Evolutionary conservation across 2,113 vertebrate genomes (phyloP).

Genomic region (Microcebus lehilahytsara): DNA sequence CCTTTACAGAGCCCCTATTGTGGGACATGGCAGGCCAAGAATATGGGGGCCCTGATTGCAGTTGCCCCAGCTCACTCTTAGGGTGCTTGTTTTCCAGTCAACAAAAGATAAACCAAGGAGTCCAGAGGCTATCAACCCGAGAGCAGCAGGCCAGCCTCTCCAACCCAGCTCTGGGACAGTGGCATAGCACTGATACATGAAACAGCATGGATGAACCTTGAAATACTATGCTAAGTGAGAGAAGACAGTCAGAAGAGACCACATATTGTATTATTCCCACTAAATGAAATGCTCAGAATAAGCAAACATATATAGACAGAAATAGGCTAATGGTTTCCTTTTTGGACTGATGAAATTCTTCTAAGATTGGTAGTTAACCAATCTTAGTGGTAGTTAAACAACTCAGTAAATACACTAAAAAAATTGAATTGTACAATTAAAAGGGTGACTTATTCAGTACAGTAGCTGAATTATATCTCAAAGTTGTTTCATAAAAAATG

Average conservation of each 20-base stretch:
- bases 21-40: no score
- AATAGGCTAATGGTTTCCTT: background rate
- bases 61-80: background rate
- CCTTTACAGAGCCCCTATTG: accelerated
- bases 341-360: background rate
- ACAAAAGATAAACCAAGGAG: background rate
- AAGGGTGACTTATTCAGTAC: background rate
- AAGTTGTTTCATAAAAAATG: background rate
- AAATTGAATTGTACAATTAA: background rate
- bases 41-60: background rate
- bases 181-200: accelerated
- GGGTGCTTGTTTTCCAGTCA: background rate
- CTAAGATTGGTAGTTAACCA: no score
- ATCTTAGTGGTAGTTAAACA: background rate
- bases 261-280: no score
- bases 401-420: background rate
- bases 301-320: background rate
- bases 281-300: background rate
- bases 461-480: background rate
- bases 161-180: background rate
- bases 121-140: no score
- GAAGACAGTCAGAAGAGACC: background rate
- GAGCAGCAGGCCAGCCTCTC: background rate
- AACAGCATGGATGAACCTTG: background rate
- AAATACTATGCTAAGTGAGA: background rate